phyloP scores from a whole-genome alignment of 2,888 invertebrate genomes.

The Chelonus formosanus region DNA sequence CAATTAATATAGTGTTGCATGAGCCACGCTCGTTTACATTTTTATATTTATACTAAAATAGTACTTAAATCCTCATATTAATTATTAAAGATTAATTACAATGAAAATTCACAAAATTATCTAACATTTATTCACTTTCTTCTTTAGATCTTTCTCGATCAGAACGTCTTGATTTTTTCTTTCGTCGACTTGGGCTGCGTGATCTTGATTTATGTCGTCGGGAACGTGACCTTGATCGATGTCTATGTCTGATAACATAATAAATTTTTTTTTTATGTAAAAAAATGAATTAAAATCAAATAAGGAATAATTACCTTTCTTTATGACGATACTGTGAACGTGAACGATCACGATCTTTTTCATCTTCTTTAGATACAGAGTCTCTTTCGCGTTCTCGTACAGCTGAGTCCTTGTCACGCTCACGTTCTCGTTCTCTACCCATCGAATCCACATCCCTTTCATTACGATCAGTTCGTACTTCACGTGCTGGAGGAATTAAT shows the following conservation, averaged over 20 bases:
- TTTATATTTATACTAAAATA: too few relatives aligned
- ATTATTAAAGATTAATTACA: too few relatives aligned
- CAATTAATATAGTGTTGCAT: too few relatives aligned
- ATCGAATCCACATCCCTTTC: constrained; percentile 52
- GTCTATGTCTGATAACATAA: constrained; percentile 53
- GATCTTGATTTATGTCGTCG: constrained; percentile 77
- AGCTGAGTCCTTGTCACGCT: constrained; percentile 56
- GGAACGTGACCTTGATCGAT: constrained; percentile 67
- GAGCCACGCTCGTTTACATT: too few relatives aligned
- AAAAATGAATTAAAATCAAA: not conserved
- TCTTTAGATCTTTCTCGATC: constrained; percentile 71
- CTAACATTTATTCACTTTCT: constrained; percentile 71
- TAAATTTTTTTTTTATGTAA: constrained; percentile 21
- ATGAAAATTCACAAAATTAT: not conserved
- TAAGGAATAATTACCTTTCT: constrained; percentile 66
- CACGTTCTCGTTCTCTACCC: constrained; percentile 52
- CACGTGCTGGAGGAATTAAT: constrained; percentile 51
- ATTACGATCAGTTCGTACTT: constrained; percentile 57
- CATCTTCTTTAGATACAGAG: constrained; percentile 64
- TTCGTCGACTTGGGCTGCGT: constrained; percentile 75
- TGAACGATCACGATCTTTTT: constrained; percentile 64
- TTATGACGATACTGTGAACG: constrained; percentile 71
- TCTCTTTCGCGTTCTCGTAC: constrained; percentile 61
- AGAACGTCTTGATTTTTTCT: constrained; percentile 78
- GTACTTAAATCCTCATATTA: too few relatives aligned